phyloP scores from a whole-genome alignment of 92 coral and sea anemone species.

The Epizoanthus ramosus region DNA sequence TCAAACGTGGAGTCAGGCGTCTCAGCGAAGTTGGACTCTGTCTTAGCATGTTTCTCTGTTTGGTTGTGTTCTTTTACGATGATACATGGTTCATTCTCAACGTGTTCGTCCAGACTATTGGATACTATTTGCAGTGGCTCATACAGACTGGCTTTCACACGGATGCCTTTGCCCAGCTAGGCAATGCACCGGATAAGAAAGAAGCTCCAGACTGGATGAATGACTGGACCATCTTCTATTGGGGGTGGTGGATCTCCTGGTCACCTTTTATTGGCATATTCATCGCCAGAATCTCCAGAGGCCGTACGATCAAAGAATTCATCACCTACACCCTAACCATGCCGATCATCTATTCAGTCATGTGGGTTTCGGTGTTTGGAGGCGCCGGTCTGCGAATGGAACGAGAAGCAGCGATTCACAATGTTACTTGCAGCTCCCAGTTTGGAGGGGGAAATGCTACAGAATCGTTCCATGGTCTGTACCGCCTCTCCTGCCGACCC shows the following conservation, averaged over 20 bases:
- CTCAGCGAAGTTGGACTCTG: constrained; percentile 75
- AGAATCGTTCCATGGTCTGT: constrained; percentile 60
- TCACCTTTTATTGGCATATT: constrained; percentile 70
- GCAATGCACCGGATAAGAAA: constrained; percentile 71
- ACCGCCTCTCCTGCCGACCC: constrained; percentile 75
- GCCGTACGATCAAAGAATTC: constrained; percentile 45
- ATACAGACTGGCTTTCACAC: constrained; percentile 39
- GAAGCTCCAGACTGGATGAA: constrained; percentile 64
- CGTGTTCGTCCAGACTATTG: constrained; percentile 18
- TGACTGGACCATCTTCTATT: constrained; percentile 67
- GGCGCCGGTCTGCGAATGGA: constrained; percentile 84
- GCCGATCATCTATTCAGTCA: constrained; percentile 62
- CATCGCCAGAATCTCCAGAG: constrained; percentile 53
- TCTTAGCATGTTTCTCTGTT: constrained; percentile 68
- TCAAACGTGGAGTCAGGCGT: constrained; percentile 81
- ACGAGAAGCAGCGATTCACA: constrained; percentile 65
- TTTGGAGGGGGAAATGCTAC: constrained; percentile 62
- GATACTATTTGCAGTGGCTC: constrained; percentile 75
- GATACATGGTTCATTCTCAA: too few relatives aligned
- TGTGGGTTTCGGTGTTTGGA: constrained; percentile 85
- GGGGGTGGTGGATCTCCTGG: constrained; percentile 84
- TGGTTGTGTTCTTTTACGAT: constrained; percentile 42
- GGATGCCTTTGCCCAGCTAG: too few relatives aligned
- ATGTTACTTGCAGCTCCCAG: constrained; percentile 52
- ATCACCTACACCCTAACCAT: constrained; percentile 75